phyloP scores from a whole-genome alignment of 2,113 vertebrate genomes.

The Suricata suricatta region DNA sequence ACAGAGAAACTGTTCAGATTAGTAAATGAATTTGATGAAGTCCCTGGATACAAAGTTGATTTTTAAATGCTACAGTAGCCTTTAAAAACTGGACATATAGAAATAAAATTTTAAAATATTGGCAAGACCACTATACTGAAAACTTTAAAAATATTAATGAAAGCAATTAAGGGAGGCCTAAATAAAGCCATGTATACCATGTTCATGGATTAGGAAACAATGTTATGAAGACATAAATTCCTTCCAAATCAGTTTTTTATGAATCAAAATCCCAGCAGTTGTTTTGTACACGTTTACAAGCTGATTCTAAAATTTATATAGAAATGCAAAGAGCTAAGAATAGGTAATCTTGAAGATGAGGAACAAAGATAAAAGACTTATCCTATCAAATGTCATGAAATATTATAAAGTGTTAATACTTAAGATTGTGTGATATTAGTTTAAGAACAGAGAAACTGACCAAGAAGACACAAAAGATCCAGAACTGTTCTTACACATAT shows the following conservation, averaged over 20 bases:
- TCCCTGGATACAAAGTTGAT: not conserved
- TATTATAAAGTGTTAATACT: not conserved
- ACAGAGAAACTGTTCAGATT: not conserved
- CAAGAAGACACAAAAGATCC: not conserved
- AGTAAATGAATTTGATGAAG: not conserved
- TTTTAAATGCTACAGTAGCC: not conserved
- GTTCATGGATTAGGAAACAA: conserved; percentile 14
- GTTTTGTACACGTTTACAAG: not conserved
- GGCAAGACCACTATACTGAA: not conserved
- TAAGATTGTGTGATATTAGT: not conserved
- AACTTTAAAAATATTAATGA: not conserved
- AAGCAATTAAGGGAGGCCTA: not conserved
- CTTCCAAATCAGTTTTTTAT: not conserved
- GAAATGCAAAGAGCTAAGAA: not conserved
- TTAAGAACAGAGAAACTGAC: not conserved
- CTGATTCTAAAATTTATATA: conserved; percentile 14
- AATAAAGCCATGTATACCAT: not conserved
- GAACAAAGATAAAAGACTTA: not conserved
- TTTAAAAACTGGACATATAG: not conserved
- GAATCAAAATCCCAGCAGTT: not conserved
- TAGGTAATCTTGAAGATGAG: not conserved
- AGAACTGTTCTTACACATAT: not conserved
- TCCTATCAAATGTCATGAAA: not conserved
- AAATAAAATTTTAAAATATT: not conserved
- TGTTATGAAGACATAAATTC: not conserved